phyloP scores from a whole-genome alignment of 2,113 vertebrate species.

The Eulacestoma nigropectus region DNA sequence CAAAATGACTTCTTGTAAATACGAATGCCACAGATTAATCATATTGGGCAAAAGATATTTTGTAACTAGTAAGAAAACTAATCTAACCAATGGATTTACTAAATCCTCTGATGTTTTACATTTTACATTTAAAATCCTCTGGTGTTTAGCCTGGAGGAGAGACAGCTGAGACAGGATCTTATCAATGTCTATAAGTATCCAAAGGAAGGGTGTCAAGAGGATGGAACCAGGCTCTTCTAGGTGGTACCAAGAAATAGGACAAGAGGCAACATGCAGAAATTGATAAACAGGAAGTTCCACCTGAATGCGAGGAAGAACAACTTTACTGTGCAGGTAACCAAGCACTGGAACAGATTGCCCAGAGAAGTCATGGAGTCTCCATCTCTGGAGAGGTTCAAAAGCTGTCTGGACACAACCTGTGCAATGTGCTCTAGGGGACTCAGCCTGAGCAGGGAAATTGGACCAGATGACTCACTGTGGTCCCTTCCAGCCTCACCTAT shows the following conservation, averaged over 20 bases:
- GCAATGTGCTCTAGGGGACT: not conserved
- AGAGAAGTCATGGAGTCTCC: not conserved
- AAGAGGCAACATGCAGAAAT: not conserved
- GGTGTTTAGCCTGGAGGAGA: not conserved
- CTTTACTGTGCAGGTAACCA: not conserved
- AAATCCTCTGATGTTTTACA: not conserved
- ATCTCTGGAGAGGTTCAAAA: not conserved
- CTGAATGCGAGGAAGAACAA: not conserved
- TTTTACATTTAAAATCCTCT: not conserved
- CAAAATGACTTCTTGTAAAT: not conserved
- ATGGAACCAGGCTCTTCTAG: not conserved
- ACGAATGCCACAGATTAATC: not conserved
- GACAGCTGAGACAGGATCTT: not conserved
- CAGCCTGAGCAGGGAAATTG: not conserved
- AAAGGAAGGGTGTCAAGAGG: not conserved
- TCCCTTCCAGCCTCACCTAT: not conserved
- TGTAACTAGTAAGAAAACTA: not conserved
- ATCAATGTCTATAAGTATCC: not conserved
- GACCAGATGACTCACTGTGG: not conserved
- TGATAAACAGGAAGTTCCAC: not conserved
- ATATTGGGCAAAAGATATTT: not conserved
- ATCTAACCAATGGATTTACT: not conserved
- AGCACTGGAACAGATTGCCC: not conserved
- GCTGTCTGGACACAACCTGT: not conserved
- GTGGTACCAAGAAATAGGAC: not conserved